Evolutionary conservation across 2,888 invertebrate species (phyloP).

Genomic region (Synanthedon andrenaeformis): DNA sequence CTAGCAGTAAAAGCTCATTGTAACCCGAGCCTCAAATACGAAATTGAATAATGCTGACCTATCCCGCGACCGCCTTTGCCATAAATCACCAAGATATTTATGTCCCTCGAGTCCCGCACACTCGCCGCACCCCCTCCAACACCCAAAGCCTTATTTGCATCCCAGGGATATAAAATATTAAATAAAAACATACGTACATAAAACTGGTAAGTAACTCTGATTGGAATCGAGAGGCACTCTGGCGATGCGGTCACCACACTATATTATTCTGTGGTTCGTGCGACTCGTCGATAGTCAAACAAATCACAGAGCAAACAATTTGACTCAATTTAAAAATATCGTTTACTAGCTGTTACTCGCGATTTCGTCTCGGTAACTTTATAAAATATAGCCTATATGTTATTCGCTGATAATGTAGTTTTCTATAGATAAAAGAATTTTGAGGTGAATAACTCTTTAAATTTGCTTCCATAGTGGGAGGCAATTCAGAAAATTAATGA

Average conservation of each 20-base stretch:
- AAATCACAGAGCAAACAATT: not conserved
- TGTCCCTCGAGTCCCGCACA: constrained; percentile 53
- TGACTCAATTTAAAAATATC: too few species aligned
- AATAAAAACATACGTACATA: constrained; percentile 61
- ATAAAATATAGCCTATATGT: too few species aligned
- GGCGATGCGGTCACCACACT: constrained; percentile 40
- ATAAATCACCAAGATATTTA: constrained; percentile 71
- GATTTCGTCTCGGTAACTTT: too few species aligned
- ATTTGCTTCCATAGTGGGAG: too few species aligned
- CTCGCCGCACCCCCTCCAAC: constrained; percentile 29
- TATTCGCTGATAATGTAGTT: too few species aligned
- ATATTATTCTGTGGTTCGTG: constrained; percentile 47
- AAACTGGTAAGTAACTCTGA: constrained; percentile 62
- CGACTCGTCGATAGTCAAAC: constrained; percentile 9
- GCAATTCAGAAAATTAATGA: too few species aligned
- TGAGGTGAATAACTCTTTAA: too few species aligned
- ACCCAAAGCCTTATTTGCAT: constrained; percentile 47
- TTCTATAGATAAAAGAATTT: too few species aligned
- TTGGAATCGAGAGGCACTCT: constrained; percentile 48
- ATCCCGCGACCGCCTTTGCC: constrained; percentile 67
- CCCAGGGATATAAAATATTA: constrained; percentile 61
- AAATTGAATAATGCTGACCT: constrained; percentile 72
- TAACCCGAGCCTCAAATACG: constrained; percentile 68
- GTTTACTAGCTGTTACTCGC: too few species aligned
- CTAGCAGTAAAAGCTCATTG: constrained; percentile 66